A percentile compares a stretch with the other conserved stretches of the same genome.
Evolutionary conservation across 2,113 vertebrate species (phyloP).

Genomic region (Tamias sibiricus): DNA sequence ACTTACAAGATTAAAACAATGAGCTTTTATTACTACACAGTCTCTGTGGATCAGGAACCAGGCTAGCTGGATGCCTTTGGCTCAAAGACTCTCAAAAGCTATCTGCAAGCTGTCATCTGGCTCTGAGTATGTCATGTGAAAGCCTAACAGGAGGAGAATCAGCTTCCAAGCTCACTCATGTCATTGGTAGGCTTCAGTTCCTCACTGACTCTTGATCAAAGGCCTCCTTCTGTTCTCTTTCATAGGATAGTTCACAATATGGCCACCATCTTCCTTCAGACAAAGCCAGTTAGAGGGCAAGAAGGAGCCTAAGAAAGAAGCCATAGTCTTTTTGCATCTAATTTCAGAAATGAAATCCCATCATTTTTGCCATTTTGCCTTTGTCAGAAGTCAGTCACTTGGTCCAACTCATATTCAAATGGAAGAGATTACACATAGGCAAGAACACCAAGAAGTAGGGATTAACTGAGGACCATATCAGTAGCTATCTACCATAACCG

Average conservation of each 20-base stretch:
- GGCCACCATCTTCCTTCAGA: neutral
- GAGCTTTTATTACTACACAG: neutral
- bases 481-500: neutral
- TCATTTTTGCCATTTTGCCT: neutral
- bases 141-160: neutral
- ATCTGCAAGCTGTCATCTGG: neutral
- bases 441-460: neutral
- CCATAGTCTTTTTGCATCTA: neutral
- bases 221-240: neutral
- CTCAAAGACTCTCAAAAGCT: neutral
- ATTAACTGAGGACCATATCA: too few relatives aligned
- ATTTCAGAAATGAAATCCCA: neutral
- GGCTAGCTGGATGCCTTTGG: neutral
- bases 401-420: neutral
- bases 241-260: neutral
- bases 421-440: neutral
- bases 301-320: conserved; percentile 4
- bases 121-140: neutral
- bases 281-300: neutral
- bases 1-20: neutral
- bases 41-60: neutral
- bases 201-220: neutral
- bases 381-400: neutral
- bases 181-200: neutral
- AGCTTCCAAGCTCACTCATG: neutral